A percentile compares a stretch with the other conserved stretches of the same genome.
Conservation (phyloP, 2,113 vertebrate genomes). For the Lontra canadensis region DNA sequence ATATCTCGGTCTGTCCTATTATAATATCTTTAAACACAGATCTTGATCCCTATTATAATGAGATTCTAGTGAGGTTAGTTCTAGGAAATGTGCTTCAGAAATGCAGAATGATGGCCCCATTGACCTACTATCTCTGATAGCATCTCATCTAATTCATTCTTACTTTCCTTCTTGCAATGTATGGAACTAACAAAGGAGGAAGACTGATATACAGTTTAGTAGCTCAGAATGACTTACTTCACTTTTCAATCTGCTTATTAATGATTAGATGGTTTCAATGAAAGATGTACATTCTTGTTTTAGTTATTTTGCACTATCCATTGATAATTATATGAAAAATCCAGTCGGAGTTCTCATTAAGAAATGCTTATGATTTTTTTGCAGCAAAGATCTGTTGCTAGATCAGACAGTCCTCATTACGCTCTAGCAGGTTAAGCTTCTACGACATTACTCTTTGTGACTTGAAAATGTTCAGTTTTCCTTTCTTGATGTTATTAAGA, state of each 20-base stretch:
- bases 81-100: neutral
- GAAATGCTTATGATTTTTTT: neutral
- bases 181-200: neutral
- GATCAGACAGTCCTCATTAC: neutral
- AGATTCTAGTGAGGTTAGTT: neutral
- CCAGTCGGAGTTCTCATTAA: neutral
- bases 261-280: neutral
- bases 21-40: neutral
- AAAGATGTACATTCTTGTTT: neutral
- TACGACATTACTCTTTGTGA: neutral
- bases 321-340: neutral
- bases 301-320: conserved; percentile 16
- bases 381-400: neutral
- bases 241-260: neutral
- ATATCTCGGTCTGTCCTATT: neutral
- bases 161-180: neutral
- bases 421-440: neutral
- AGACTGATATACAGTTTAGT: neutral
- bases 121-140: neutral
- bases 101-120: neutral
- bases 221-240: conserved; percentile 19
- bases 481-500: conserved; percentile 6
- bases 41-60: neutral
- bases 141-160: neutral
- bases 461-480: neutral